Base-by-base conservation (phyloP, 1,140 invertebrate species). In the Lysiphlebus fabarum region DNA sequence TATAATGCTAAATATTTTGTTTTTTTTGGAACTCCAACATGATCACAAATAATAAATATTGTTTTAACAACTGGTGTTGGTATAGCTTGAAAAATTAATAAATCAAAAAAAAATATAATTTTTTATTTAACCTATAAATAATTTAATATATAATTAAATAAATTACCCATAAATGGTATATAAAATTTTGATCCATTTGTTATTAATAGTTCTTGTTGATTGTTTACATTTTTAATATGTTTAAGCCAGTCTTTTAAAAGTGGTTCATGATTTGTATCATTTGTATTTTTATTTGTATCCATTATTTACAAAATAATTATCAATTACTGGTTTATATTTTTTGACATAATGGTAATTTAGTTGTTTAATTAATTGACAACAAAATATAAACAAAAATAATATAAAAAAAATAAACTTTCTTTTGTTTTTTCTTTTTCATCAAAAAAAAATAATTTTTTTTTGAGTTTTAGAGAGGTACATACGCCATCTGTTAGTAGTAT, bases 1-100 rank as follows among this genome's bases (percentile, higher is more conserved):
- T 75, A 68, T 6, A 79, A 58, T 4, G 77, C 65, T 34, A 75
- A 43, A 47, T 77, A 76, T 51, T 66, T 77, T 6, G 69, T 67
- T 11, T 70, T 58, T 6, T 66, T 53, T 1, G 57, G 55, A 10
- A 77, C 33, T 11, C 62, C 49, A 9, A 75, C 66, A n/a, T 66
- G 34, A 12, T 70, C 40, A 5, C 64, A 59, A 59, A 77, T 65
- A 7, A 58, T 40, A 58, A 73, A 77, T 48, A 76, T 65, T 11
- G 62, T 57, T 47, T 56, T 65, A 0, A 78, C 41, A 41, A 70
- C 53, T 12, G 67, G 51, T 6, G 12, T 7, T 45, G 70, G 67
- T 37, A 74, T 56, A 2, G 67, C 74, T 77, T 40, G 42, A 47
- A 41, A 41, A 45, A 34, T 42, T 9, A 53, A 36, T 45, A 12